Percentiles rank a stretch among this genome's conserved stretches.
Evolutionary conservation across 2,888 invertebrate genomes (phyloP).

Genomic region (Meliscaeva auricollis): DNA sequence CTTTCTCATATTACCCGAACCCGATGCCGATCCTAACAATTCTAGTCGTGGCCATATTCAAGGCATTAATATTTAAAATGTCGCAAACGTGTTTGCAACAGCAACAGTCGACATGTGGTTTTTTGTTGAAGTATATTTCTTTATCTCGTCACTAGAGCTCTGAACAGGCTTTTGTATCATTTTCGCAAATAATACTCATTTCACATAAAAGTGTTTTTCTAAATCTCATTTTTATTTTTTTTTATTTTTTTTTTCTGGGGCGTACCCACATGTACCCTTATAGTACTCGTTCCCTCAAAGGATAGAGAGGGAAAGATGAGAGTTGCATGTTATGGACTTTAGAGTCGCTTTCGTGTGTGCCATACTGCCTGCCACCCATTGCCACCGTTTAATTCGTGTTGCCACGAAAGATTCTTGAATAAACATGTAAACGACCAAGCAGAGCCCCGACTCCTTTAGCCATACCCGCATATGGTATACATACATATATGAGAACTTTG

Average conservation of each 20-base stretch:
- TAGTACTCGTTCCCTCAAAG: neutral
- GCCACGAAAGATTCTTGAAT: slow-evolving; percentile 69
- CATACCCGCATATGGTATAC: slow-evolving; percentile 28
- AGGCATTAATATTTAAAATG: slow-evolving; percentile 72
- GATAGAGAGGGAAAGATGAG: neutral
- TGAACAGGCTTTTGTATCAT: slow-evolving; percentile 70
- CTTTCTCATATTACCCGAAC: slow-evolving; percentile 18
- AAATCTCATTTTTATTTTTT: slow-evolving; percentile 43
- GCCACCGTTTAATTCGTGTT: slow-evolving; percentile 63
- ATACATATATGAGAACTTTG: slow-evolving; percentile 26
- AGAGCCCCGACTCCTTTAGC: slow-evolving; percentile 51
- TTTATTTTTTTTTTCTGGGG: slow-evolving; percentile 29
- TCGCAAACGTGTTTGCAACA: slow-evolving; percentile 66
- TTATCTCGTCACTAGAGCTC: slow-evolving; percentile 68
- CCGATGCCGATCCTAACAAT: slow-evolving; percentile 5
- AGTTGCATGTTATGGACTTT: slow-evolving; percentile 57
- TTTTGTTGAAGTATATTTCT: slow-evolving; percentile 64
- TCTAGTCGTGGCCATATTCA: slow-evolving; percentile 27
- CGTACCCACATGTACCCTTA: slow-evolving; percentile 39
- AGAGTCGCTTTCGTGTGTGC: slow-evolving; percentile 40
- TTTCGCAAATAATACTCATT: slow-evolving; percentile 71
- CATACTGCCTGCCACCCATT: slow-evolving; percentile 40
- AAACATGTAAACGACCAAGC: slow-evolving; percentile 72
- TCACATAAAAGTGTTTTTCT: slow-evolving; percentile 68
- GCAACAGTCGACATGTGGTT: slow-evolving; percentile 70